phyloP scores from a whole-genome alignment of 1,140 invertebrate genomes.

The Asbolus verrucosus region DNA sequence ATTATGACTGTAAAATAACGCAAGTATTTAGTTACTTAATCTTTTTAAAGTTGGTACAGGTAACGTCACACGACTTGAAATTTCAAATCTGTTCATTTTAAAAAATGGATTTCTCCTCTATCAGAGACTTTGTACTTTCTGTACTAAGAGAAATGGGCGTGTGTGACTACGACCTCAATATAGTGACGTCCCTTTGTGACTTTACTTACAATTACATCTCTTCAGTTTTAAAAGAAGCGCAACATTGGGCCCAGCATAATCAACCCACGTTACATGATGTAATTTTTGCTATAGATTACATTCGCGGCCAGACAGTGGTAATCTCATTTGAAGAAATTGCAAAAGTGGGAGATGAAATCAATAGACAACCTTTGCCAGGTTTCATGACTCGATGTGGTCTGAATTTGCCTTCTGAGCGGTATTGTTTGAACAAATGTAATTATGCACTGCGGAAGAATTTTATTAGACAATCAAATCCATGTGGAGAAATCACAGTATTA shows the following conservation, averaged over 20 bases:
- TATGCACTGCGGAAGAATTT: conserved; percentile 20
- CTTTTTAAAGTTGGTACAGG: background rate
- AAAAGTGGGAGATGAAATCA: background rate
- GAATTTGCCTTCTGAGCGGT: background rate
- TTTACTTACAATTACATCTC: conserved; percentile 5
- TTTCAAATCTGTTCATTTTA: no score
- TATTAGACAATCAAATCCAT: background rate
- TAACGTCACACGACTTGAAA: no score
- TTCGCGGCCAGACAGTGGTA: background rate
- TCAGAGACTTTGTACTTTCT: background rate
- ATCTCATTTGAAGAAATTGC: background rate
- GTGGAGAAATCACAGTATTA: background rate
- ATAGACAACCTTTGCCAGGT: background rate
- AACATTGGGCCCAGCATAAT: conserved; percentile 3
- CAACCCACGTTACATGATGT: background rate
- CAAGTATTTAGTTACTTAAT: background rate
- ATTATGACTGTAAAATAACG: no score
- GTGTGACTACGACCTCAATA: background rate
- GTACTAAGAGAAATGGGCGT: conserved; percentile 1
- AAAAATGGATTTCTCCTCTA: background rate
- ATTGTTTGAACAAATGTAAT: conserved; percentile 10
- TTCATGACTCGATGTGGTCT: background rate
- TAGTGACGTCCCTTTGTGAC: background rate
- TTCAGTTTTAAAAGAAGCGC: conserved; percentile 27
- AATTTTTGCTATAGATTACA: background rate